Evolutionary conservation across 2,888 invertebrate genomes (phyloP), one percentile per base, ranked within the genome.

Genomic region (Craniophora ligustri): DNA sequence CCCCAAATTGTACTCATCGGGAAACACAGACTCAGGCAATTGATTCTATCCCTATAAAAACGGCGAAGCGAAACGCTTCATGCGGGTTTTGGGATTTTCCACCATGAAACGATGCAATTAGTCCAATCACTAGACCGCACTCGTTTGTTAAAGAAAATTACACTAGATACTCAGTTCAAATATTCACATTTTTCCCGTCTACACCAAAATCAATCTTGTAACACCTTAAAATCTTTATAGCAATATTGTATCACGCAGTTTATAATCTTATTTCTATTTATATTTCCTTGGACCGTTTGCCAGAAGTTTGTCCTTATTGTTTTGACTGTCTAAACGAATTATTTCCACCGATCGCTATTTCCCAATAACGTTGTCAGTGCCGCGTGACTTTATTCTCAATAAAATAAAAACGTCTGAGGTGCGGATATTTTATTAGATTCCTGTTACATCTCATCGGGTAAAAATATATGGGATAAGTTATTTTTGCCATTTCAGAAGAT

Each of bases 291-390:
- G 54, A 55, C 5, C 15, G 34, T 60, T 58, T 42, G 21, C 26
- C 18, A 54, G 26, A 67, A 59, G 38, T 60, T 50, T 30, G n/a
- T 31, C 46, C 47, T 63, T 61, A 67, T 67, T 69, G 63, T 76
- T 68, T 63, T 50, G 53, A 23, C 31, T 56, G 38, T 26, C 36
- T 42, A 58, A 66, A 54, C 61, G 42, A 63, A 74, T 76, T 63
- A 71, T 57, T 71, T 62, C 61, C 59, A 51, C 39, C 38, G 34
- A 39, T 48, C 60, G 39, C 32, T 34, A 19, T 32, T 46, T 4
- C 34, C 5, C 13, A 19, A 41, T 45, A 44, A 35, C 40, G 18
- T 41, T 47, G 40, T 32, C 7, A 21, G 32, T 42, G 14, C 28
- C 23, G 21, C 38, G 11, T 21, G 4, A 26, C 40, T 38, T 49